Evolutionary conservation across 2,797 vertebrate genomes (phyloP), one percentile per base, ranked within the genome.

Genomic region (Amblyraja radiata): DNA sequence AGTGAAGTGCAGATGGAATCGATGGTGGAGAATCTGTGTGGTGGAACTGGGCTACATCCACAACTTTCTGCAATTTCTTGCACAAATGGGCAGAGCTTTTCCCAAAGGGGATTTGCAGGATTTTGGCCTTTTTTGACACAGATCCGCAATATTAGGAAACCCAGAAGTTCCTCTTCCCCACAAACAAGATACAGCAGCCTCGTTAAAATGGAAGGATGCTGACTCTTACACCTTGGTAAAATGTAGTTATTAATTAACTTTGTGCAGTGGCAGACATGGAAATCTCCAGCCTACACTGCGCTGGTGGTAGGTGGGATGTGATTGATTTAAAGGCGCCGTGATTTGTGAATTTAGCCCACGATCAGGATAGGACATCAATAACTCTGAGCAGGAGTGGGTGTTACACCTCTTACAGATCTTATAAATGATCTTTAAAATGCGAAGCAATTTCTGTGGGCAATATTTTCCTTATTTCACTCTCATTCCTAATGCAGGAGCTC

Each of bases 291-390:
- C 84, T 88, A 8, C 84, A 65, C 63, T 76, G 90, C 76, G 71
- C 90, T 92, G 39, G 68, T 74, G 90, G 71, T 92, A 76, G 93
- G 93, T 93, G 68, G 93, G 84, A 93, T 93, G 90, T 93, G 94
- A 95, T 95, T 96, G 95, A 96, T 96, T 96, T 95, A 95, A 96
- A 95, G 95, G 95, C 94, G 94, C 94, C 94, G 94, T 95, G 95
- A 96, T 95, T 95, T 95, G 95, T 95, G 94, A 95, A 95, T 96
- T 96, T 95, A 96, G 96, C 94, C 94, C 94, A 94, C 94, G 95
- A 95, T 94, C 94, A 96, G 94, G 71, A 92, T 74, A 39, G 36
- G 54, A 92, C 71, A 92, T 92, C 90, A 74, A 92, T 92, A 92
- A 92, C 14, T 11, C 90, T 28, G 71, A 74, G 71, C 90, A 74